A percentile compares a stretch with the other conserved stretches of the same genome.
Evolutionary conservation across 2,797 vertebrate genomes (phyloP).

Genomic region (Triplophysa yarkandensis): DNA sequence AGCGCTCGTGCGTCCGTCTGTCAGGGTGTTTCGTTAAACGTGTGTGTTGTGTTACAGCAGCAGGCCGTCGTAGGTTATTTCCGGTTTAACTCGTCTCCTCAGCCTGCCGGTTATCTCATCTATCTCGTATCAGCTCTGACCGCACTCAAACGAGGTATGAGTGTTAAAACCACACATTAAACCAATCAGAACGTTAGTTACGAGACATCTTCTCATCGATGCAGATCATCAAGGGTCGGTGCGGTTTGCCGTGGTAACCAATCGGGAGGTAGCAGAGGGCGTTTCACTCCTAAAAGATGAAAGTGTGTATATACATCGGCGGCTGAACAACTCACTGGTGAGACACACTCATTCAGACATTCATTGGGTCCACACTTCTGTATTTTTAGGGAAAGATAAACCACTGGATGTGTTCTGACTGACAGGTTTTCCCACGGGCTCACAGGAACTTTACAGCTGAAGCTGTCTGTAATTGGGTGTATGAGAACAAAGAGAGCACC

Average conservation of each 20-base stretch:
- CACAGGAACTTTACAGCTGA: conserved; percentile 86
- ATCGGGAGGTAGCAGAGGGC: conserved; percentile 81
- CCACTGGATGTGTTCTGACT: not conserved
- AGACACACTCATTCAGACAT: conserved; percentile 66
- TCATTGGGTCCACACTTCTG: not conserved
- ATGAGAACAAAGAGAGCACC: conserved; percentile 83
- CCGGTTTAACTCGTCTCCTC: conserved; percentile 92
- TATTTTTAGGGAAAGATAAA: not conserved
- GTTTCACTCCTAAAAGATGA: conserved; percentile 82
- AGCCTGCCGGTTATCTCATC: conserved; percentile 89
- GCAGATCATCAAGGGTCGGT: conserved; percentile 88
- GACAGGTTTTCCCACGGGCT: conserved; percentile 84
- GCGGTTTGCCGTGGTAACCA: conserved; percentile 92
- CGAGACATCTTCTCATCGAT: conserved; percentile 32
- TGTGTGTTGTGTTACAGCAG: conserved; percentile 75
- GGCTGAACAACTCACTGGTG: conserved; percentile 90
- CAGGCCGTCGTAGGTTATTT: conserved; percentile 94
- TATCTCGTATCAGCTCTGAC: conserved; percentile 89
- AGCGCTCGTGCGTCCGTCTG: not conserved
- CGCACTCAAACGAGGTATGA: conserved; percentile 88
- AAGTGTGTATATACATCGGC: conserved; percentile 89
- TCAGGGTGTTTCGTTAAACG: not conserved
- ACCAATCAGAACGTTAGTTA: not conserved
- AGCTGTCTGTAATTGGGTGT: conserved; percentile 89
- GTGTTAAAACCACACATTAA: not conserved